A percentile compares a stretch with the other conserved stretches of the same genome.
Evolutionary conservation across 2,113 vertebrate species (phyloP).

Genomic region (Chlorocebus sabaeus): DNA sequence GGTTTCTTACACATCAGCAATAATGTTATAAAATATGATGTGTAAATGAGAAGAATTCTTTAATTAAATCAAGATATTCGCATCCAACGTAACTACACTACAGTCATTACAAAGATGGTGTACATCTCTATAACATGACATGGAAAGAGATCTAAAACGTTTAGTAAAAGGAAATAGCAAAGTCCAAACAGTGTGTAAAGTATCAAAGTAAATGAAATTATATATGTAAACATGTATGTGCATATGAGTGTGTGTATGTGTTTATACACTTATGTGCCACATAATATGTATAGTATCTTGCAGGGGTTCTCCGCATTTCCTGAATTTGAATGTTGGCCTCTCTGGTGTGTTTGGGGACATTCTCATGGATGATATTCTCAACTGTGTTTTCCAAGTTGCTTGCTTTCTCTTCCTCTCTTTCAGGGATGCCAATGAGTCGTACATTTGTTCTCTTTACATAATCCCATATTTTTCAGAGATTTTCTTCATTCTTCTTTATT

Average conservation of each 20-base stretch:
- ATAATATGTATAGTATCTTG: not conserved
- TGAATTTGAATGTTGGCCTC: too few relatives aligned
- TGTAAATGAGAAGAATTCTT: not conserved
- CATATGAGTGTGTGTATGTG: not conserved
- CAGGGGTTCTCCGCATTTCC: too few relatives aligned
- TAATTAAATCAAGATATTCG: not conserved
- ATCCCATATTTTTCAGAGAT: too few relatives aligned
- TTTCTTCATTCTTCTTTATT: too few relatives aligned
- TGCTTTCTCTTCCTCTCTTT: too few relatives aligned
- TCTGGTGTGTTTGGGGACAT: too few relatives aligned
- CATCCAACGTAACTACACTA: not conserved
- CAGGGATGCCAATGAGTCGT: too few relatives aligned
- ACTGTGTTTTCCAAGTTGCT: too few relatives aligned
- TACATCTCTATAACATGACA: not conserved
- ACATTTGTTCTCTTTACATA: too few relatives aligned
- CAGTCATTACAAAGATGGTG: not conserved
- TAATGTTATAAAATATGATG: not conserved
- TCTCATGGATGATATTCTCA: too few relatives aligned
- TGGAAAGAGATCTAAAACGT: not conserved
- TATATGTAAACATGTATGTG: not conserved
- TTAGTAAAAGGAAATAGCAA: not conserved
- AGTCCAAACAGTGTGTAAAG: not conserved
- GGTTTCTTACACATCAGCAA: not conserved
- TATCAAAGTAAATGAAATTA: not conserved
- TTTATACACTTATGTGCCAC: not conserved